Base-by-base conservation (phyloP, 2,888 invertebrate species). In the Embidobia sp. region DNA sequence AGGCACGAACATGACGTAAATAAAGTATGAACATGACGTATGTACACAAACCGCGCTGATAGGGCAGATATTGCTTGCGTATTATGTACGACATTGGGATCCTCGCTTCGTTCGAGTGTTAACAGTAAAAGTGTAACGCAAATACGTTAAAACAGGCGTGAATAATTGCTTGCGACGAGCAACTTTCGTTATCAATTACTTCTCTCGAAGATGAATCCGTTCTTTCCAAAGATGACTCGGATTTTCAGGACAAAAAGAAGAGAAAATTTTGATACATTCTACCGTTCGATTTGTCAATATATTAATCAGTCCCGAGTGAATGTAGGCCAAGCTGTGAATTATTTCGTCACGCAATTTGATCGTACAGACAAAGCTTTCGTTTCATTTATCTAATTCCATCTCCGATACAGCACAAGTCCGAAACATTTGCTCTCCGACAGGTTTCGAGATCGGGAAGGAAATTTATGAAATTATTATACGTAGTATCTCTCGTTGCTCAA, bases 401-500 rank as follows among this genome's bases (percentile, higher is more conserved):
- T 73, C 22, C 3, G 27, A 48, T 37, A 13, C 16, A 13, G 15
- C 13, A 49, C 40, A 49, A 64, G 31, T 46, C 40, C 44, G 19
- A 49, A 57, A 29, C 26, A 33, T 55, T 63, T 48, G 26, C 19
- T 18, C 26, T 27, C 53, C 53, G 57, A 49, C 57, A 59, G 49
- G 49, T 59, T 49, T 57, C 16, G 19, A 63, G 61, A 63, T 42
- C 31, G 15, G 10, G 37, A 35, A 35, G n/a, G 37, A 61, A 70
- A 72, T 72, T 63, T 63, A 72, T 72, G 72, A 61, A 53, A 63
- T 35, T 70, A 70, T 70, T 63, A 70, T 70, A 70, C 59, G 18
- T 33, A 11, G 10, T 26, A n/a, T 26, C 35, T 46, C 10, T 4
- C 29, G 18, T 29, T 3, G 16, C 19, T 42, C 11, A 8, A 19